Percentiles rank a stretch among this genome's conserved stretches.
phyloP scores from a whole-genome alignment of 2,113 vertebrate species.

The Pelecanoides urinatrix region DNA sequence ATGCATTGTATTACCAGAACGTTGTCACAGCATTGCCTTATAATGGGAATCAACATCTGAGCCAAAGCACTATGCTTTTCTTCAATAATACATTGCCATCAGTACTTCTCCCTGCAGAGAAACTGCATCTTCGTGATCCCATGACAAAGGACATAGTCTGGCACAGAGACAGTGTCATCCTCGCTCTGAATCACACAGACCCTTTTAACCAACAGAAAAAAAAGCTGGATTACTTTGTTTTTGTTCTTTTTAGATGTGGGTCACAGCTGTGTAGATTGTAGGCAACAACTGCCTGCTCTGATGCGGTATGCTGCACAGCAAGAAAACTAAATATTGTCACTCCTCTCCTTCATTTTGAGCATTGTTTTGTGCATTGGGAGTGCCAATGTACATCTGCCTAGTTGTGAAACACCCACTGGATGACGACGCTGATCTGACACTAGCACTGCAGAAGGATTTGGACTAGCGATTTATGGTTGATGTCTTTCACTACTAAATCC shows the following conservation, averaged over 20 bases:
- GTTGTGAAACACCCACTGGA: background rate
- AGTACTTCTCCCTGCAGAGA: background rate
- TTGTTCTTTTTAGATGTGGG: background rate
- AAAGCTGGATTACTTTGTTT: background rate
- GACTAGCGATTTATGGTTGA: fast-evolving
- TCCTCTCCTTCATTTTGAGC: background rate
- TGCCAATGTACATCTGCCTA: background rate
- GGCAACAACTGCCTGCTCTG: background rate
- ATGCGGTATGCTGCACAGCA: background rate
- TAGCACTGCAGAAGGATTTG: background rate
- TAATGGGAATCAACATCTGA: background rate
- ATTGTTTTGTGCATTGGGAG: background rate
- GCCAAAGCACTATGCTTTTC: background rate
- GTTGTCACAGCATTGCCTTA: background rate
- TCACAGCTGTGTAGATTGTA: background rate
- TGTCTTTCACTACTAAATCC: background rate
- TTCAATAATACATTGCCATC: conserved; percentile 18
- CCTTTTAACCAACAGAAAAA: background rate
- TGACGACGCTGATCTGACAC: background rate
- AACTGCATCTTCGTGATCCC: background rate
- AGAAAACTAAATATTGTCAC: background rate
- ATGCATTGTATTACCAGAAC: background rate
- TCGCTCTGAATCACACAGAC: background rate
- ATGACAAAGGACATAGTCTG: background rate
- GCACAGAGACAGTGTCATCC: background rate